phyloP scores from a whole-genome alignment of 1,140 invertebrate species.

The Temnothorax nylanderi region DNA sequence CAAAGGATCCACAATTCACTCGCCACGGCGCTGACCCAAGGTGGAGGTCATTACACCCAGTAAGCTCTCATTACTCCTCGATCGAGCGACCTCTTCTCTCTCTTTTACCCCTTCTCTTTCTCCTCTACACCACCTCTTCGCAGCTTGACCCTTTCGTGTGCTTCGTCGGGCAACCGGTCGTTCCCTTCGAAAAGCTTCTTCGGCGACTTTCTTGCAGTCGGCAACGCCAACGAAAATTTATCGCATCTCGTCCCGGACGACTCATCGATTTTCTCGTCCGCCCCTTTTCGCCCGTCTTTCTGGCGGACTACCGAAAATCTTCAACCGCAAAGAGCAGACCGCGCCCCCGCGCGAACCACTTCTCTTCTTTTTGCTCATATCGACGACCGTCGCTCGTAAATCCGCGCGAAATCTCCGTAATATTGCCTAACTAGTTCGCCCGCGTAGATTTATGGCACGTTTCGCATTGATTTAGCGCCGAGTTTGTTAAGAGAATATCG shows the following conservation, averaged over 20 bases:
- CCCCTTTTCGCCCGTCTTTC: background rate
- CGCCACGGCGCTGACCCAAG: slow-evolving; percentile 70
- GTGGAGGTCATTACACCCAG: slow-evolving; percentile 79
- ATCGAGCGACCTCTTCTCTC: slow-evolving; percentile 57
- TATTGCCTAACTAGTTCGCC: slow-evolving; percentile 40
- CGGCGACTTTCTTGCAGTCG: slow-evolving; percentile 35
- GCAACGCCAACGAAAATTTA: slow-evolving; percentile 52
- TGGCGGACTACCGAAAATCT: slow-evolving; percentile 30
- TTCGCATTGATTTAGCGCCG: slow-evolving; percentile 46
- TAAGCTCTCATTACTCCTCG: slow-evolving; percentile 70
- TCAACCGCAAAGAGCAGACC: slow-evolving; percentile 24
- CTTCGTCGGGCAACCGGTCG: slow-evolving; percentile 5
- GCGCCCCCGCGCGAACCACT: background rate
- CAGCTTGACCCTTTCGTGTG: slow-evolving; percentile 28
- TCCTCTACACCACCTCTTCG: background rate
- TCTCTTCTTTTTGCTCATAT: slow-evolving; percentile 51
- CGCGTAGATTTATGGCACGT: slow-evolving; percentile 31
- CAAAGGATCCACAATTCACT: slow-evolving; percentile 63
- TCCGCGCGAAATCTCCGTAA: slow-evolving; percentile 41
- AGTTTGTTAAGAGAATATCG: slow-evolving; percentile 50
- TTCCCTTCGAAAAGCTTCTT: slow-evolving; percentile 37
- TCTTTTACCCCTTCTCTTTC: background rate
- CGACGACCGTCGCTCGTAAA: slow-evolving; percentile 29
- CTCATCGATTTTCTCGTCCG: slow-evolving; percentile 54
- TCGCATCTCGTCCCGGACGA: slow-evolving; percentile 16